Evolutionary conservation across 2,888 invertebrate species (phyloP).

Genomic region (Nasonia oneida): DNA sequence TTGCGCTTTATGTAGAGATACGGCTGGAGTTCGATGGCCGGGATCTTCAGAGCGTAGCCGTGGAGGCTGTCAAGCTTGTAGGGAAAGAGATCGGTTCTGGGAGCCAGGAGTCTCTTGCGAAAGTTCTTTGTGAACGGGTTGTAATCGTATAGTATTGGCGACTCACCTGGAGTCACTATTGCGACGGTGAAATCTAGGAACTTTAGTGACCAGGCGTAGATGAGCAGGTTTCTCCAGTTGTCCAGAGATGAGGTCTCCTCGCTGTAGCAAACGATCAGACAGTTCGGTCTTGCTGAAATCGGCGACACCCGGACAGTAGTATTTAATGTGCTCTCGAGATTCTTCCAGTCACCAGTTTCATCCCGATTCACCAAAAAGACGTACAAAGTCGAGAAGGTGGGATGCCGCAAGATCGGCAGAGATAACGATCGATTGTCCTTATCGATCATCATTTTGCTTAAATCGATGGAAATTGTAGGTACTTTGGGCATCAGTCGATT

Average conservation of each 20-base stretch:
- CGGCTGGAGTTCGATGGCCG: conserved; percentile 23
- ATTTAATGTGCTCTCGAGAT: neutral
- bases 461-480: neutral
- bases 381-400: conserved; percentile 10
- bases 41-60: conserved; percentile 6
- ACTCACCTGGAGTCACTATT: neutral
- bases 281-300: neutral
- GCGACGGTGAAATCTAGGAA: conserved; percentile 20
- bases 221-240: neutral
- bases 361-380: neutral
- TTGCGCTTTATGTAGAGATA: neutral
- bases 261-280: neutral
- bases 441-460: neutral
- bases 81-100: neutral
- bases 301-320: neutral
- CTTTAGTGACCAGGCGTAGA: neutral
- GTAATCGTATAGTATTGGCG: neutral
- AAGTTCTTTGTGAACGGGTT: conserved; percentile 2
- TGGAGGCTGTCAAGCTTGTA: neutral
- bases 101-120: neutral
- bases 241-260: too few species aligned
- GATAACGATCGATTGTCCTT: neutral
- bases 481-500: neutral
- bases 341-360: neutral
- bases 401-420: neutral